Conservation (phyloP, 1,140 invertebrate genomes). For the Dryas iulia region DNA sequence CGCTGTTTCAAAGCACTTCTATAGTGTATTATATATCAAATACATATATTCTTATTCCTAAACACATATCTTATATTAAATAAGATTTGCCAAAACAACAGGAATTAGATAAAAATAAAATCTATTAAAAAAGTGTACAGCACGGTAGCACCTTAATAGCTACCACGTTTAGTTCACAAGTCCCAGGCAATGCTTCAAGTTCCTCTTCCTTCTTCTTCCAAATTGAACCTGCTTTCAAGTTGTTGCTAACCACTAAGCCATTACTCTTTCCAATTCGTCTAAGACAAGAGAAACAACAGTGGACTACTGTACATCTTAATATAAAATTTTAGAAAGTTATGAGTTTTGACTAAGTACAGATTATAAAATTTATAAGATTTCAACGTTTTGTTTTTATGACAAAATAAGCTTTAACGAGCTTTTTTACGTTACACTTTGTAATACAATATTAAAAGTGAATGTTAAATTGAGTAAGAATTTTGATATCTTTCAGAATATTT, state of each 20-base stretch:
- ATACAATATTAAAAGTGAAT: neutral
- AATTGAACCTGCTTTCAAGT: too few species aligned
- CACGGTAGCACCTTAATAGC: too few species aligned
- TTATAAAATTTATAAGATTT: constrained; percentile 3
- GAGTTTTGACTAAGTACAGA: neutral
- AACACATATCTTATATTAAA: too few species aligned
- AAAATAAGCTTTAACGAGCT: neutral
- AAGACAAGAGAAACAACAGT: neutral
- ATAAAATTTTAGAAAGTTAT: neutral
- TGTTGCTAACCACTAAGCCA: neutral
- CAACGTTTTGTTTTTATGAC: constrained; percentile 1
- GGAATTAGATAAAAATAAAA: too few species aligned
- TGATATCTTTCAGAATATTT: neutral
- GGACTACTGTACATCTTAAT: neutral
- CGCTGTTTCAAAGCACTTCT: too few species aligned
- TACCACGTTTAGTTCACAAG: too few species aligned
- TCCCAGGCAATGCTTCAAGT: too few species aligned
- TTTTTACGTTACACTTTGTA: neutral
- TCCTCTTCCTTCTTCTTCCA: too few species aligned
- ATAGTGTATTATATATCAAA: too few species aligned
- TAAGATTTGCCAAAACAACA: too few species aligned
- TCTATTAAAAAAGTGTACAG: too few species aligned
- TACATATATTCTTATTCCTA: too few species aligned
- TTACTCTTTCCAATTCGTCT: neutral
- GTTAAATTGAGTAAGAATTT: neutral